Evolutionary conservation across 2,888 invertebrate genomes (phyloP), one percentile per base, ranked within the genome.

Genomic region (Cetonia aurata): DNA sequence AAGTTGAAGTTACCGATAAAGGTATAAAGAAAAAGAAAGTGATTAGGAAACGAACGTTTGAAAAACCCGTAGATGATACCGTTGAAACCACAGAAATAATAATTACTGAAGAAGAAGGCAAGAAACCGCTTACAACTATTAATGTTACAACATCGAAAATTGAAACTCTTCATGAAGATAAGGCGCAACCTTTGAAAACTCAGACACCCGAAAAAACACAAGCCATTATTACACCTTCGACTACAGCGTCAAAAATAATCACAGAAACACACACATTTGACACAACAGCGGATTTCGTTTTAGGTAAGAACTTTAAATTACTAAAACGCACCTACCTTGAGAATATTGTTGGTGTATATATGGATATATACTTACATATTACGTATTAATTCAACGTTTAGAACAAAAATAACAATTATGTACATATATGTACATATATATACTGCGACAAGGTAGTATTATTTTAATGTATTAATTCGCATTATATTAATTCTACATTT

Each of bases 21-120:
- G 68, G 75, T 12, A 71, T 65, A 75, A 79, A 53, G 76, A 78
- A 62, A 77, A 81, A 75, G 68, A 52, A 55, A 72, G 74, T 55
- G 53, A 81, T 33, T 76, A 73, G 79, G 41, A 81, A 77, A 67
- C 72, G 70, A 44, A 73, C 67, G 15, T 75, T 73, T 56, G 74
- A 76, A 67, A 79, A 79, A 71, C 74, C 76, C 25, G 62, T 73
- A 37, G 77, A 72, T 13, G 76, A 84, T 72, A 60, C 74, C 71
- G 46, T 72, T 60, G 71, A 77, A 71, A 73, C 72, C 41, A 78
- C 76, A 57, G 75, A 69, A 72, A 75, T 81, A 56, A 76, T 79
- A 19, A 78, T 79, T 19, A 77, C 82, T 76, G 74, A 85, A 82
- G 78, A 86, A 79, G 76, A 85, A 80, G 85, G 85, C 75, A 75